Evolutionary conservation across 2,113 vertebrate genomes (phyloP), one percentile per base, ranked within the genome.

Genomic region (Oreochromis spilurus): DNA sequence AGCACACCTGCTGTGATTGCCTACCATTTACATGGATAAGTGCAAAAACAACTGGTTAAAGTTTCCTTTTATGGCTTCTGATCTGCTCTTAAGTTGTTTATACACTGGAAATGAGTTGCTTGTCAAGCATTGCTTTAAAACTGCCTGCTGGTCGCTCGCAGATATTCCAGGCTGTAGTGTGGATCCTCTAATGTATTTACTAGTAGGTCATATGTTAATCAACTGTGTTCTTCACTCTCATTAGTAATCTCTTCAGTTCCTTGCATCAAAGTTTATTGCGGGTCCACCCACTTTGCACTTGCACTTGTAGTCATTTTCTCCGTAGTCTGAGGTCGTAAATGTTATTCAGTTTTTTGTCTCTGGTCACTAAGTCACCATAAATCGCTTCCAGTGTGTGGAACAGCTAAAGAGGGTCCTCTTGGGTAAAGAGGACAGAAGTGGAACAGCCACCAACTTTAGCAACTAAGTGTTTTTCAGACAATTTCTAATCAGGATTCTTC

Each of bases 201-300:
- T 65, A 65, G 60, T 38, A 65, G 60, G 17, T 65, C 17, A n/a
- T 65, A 65, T 65, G 34, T 38, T 38, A 65, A 38, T 65, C 60
- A 38, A 38, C 9, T 36, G 60, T 38, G 19, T 65, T 65, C 34
- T 65, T 38, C 60, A 5, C 60, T 65, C 17, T 65, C 19, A 13
- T 65, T 38, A 38, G 60, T 65, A 38, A 38, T 65, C 17, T 65
- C 34, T 38, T 65, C 60, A 38, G 34, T 65, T 38, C 17, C 19
- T 65, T 65, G 34, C 60, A 7, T 65, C 16, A 13, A 38, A 38
- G 60, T n/a, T 38, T 65, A 16, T n/a, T 38, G 60, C 2, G 17
- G 1, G 17, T 38, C 0, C 1, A 12, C 31, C 60, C 17, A 38
- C 60, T n/a, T 38, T 0, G 2, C 0, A 62, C 58, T 62, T 62